phyloP scores from a whole-genome alignment of 2,797 vertebrate species.

The Zenarchopterus dispar region DNA sequence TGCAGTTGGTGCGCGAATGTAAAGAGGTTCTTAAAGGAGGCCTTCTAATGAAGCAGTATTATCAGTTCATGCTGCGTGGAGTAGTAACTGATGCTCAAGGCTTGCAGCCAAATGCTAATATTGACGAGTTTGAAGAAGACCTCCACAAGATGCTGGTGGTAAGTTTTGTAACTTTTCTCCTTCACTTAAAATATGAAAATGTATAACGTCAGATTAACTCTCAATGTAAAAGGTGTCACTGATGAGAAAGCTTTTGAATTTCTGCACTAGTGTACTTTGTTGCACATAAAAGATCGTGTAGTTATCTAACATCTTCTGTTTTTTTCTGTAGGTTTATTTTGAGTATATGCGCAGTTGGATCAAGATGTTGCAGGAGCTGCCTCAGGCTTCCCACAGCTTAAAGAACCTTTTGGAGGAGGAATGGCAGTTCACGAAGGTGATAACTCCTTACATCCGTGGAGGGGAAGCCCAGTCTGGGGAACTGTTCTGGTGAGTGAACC shows the following conservation, averaged over 20 bases:
- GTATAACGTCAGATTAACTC: no score
- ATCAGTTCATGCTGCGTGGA: constrained; percentile 95
- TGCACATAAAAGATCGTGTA: not conserved
- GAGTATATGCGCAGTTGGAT: constrained; percentile 99
- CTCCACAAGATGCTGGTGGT: constrained; percentile 98
- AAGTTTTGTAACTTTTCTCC: constrained; percentile 36
- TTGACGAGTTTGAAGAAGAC: constrained; percentile 97
- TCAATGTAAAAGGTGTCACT: not conserved
- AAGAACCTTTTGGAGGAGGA: constrained; percentile 98
- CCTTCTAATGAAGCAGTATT: constrained; percentile 99
- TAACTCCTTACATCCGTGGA: constrained; percentile 96
- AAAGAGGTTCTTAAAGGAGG: constrained; percentile 98
- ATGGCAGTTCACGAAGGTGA: constrained; percentile 99
- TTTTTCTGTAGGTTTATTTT: constrained; percentile 92
- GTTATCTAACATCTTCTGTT: not conserved
- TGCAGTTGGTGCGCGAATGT: constrained; percentile 96
- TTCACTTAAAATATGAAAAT: not conserved
- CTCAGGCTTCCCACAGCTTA: constrained; percentile 97
- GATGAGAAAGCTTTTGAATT: not conserved
- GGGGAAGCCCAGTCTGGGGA: constrained; percentile 98
- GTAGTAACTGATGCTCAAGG: constrained; percentile 86
- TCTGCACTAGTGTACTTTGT: not conserved
- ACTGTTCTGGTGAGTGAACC: constrained; percentile 90
- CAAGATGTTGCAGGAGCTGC: constrained; percentile 98
- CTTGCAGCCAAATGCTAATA: constrained; percentile 90